Base-by-base conservation (phyloP, 2,888 invertebrate species). In the Chrysodeixis includens region DNA sequence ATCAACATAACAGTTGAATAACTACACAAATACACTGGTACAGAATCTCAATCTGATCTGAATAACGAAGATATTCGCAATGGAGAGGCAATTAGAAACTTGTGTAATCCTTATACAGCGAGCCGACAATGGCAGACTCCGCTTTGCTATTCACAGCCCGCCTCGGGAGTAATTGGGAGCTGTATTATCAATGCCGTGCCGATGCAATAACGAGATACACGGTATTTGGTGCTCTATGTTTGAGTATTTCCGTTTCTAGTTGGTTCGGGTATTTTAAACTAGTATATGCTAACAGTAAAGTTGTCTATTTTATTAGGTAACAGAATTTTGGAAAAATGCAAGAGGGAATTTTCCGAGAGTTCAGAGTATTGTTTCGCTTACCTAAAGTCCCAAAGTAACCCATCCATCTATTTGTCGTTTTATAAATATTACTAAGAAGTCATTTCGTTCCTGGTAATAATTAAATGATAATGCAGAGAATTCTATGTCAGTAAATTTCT, bases 21-120 rank as follows among this genome's bases (percentile, higher is more conserved):
- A 2, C 46, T 4, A 20, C n/a, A n/a, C n/a, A n/a, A n/a, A n/a
- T n/a, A n/a, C n/a, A n/a, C n/a, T n/a, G n/a, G n/a, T n/a, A n/a
- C 10, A 35, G 12, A 3, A 12, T 49, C 18, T 18, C 4, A 20
- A 49, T 18, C 46, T 49, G 20, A 49, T 20, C 46, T 20, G 18
- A 49, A 20, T 18, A 49, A 49, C 18, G 10, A 10, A 20, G 46
- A 8, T 20, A 40, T 40, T 18, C 18, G 20, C 18, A 18, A 49
- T 49, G 8, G 46, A 18, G 16, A 49, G 46, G 18, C 46, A 49
- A 49, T 49, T 49, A 49, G 46, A 49, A 20, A 9, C 46, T 16
- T 49, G 18, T 20, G 46, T 49, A 49, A 49, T 49, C 46, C n/a
- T 16, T n/a, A n/a, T 16, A 10, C 46, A 10, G 18, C 3, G 20